Base-by-base conservation (phyloP, 2,113 vertebrate species). In the Prunella fulvescens region DNA sequence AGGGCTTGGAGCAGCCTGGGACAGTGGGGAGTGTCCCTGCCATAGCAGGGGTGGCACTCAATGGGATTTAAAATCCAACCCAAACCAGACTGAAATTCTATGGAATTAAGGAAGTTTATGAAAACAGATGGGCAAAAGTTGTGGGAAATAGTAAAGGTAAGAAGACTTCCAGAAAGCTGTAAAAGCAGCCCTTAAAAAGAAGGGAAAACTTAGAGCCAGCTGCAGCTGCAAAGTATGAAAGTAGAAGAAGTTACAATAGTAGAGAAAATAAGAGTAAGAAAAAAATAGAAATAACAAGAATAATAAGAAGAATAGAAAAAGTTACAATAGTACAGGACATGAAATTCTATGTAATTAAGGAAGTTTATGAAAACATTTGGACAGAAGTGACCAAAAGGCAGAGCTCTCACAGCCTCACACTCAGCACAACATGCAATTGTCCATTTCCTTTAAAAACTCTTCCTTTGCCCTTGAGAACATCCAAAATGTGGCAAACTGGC, bases 351-450 rank as follows among this genome's bases (percentile, higher is more conserved):
- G 56, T 33, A 58, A 58, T 17, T 26, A 3, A 26, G 23, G 57
- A 14, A 17, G 1, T 45, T 37, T 7, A 20, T 6, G 19, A 39
- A 39, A 66, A n/a, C n/a, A 56, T 58, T 62, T 0, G 15, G 12
- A 15, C 14, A 62, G 8, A 56, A 51, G 23, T 2, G 0, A 39
- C 19, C 8, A 5, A 29, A 35, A 80, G 22, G 11, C 4, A 23
- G 10, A 37, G 40, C 29, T 64, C 20, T 14, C 11, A 2, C 33
- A 51, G 66, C 35, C 65, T 17, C 2, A 14, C 39, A 1, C 23
- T 35, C 11, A 47, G 73, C 72, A 19, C 13, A 35, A 50, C 2
- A 0, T 3, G 5, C 1, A 40, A 19, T 1, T 10, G 8, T 1
- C 24, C 80, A 13, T 15, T 12, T 35, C 16, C 12, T 26, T 47